Evolutionary conservation across 2,888 invertebrate genomes (phyloP).

Genomic region (Sesia bembeciformis): DNA sequence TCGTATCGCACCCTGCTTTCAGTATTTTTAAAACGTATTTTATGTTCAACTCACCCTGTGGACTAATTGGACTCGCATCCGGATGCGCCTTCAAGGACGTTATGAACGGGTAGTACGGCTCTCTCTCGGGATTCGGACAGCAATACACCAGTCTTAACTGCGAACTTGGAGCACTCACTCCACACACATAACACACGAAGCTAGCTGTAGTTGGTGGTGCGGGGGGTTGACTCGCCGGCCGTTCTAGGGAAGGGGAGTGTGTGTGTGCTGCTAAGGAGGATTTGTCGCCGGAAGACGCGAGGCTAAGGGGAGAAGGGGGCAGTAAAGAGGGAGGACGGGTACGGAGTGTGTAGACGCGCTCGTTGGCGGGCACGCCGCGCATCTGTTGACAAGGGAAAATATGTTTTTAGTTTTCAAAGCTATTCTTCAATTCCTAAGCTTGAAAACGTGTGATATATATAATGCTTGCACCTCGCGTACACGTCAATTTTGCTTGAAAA

Average conservation of each 20-base stretch:
- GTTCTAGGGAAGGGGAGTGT: conserved; percentile 45
- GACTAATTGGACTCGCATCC: conserved; percentile 91
- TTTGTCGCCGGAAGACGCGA: conserved; percentile 63
- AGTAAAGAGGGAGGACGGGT: conserved; percentile 80
- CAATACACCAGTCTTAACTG: conserved; percentile 88
- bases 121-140: conserved; percentile 87
- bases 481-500: too few relatives aligned
- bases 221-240: conserved; percentile 35
- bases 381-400: conserved; percentile 41
- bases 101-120: conserved; percentile 93
- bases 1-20: conserved; percentile 5
- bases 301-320: conserved; percentile 62
- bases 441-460: too few relatives aligned
- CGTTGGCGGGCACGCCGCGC: conserved; percentile 82
- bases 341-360: conserved; percentile 86
- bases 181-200: conserved; percentile 94
- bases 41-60: conserved; percentile 76
- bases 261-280: conserved; percentile 41
- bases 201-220: conserved; percentile 41
- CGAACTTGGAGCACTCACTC: conserved; percentile 84
- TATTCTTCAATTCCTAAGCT: too few relatives aligned
- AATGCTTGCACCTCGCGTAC: too few relatives aligned
- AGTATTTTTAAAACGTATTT: background rate
- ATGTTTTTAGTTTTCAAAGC: too few relatives aligned
- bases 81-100: conserved; percentile 85